A percentile compares a stretch with the other conserved stretches of the same genome.
Evolutionary conservation across 2,797 vertebrate species (phyloP).

Genomic region (Galagoides demidoff): DNA sequence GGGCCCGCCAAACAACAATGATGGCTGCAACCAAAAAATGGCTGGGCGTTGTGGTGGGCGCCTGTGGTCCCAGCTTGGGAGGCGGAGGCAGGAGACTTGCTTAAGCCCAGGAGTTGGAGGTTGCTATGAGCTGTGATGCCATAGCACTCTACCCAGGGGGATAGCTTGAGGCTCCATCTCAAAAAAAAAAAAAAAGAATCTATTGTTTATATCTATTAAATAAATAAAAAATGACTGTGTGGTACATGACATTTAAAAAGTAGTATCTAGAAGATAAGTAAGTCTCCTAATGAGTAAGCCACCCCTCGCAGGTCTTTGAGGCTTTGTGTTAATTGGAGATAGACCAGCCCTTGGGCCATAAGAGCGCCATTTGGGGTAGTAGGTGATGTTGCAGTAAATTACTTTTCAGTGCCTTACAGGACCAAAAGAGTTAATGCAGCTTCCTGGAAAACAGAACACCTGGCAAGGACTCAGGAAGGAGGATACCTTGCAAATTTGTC

Average conservation of each 20-base stretch:
- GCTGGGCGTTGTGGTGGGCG: too few relatives aligned
- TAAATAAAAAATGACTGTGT: constrained; percentile 45
- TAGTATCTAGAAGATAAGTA: constrained; percentile 21
- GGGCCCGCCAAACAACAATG: too few relatives aligned
- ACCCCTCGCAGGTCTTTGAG: neutral
- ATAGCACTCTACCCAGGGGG: too few relatives aligned
- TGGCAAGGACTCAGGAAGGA: constrained; percentile 44
- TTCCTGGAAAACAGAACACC: constrained; percentile 42
- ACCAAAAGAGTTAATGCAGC: constrained; percentile 28
- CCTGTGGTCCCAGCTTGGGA: too few relatives aligned
- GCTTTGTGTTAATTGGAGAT: constrained; percentile 9
- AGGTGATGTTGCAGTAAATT: constrained; percentile 50
- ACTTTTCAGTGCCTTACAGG: neutral
- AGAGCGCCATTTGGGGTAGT: constrained; percentile 21
- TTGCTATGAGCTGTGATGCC: too few relatives aligned
- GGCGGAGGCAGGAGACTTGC: too few relatives aligned
- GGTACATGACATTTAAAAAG: constrained; percentile 38
- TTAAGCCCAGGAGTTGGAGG: too few relatives aligned
- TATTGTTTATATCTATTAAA: constrained; percentile 39
- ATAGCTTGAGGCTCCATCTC: too few relatives aligned
- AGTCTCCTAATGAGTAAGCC: constrained; percentile 5
- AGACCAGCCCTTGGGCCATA: constrained; percentile 33
- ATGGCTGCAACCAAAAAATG: too few relatives aligned
- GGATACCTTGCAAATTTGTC: constrained; percentile 44
- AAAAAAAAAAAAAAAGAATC: neutral